phyloP scores from a whole-genome alignment of 2,888 invertebrate genomes.

The Cinara cedri region DNA sequence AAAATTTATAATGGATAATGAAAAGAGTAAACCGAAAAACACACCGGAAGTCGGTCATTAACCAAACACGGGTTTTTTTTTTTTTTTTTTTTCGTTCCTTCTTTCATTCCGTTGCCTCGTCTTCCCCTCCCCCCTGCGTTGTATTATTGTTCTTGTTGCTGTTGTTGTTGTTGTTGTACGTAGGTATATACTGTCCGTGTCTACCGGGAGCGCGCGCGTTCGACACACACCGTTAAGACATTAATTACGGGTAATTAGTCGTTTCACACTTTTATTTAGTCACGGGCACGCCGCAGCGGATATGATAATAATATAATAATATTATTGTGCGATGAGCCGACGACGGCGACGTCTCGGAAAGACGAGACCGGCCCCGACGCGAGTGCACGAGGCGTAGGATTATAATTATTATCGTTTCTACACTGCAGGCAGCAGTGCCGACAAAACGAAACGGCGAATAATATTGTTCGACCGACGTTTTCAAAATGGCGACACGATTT shows the following conservation, averaged over 20 bases:
- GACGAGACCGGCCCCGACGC: neutral
- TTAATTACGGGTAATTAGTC: constrained; percentile 60
- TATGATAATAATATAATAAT: too few relatives aligned
- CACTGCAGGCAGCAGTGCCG: too few relatives aligned
- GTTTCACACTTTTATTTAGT: constrained; percentile 59
- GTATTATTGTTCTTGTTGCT: too few relatives aligned
- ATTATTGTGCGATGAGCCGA: constrained; percentile 40
- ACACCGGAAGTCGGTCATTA: constrained; percentile 58
- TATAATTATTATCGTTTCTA: too few relatives aligned
- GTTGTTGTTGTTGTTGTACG: too few relatives aligned
- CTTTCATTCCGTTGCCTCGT: neutral
- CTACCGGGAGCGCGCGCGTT: constrained; percentile 7
- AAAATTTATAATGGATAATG: neutral
- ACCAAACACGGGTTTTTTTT: constrained; percentile 33
- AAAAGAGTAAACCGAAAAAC: constrained; percentile 47
- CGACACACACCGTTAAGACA: constrained; percentile 43
- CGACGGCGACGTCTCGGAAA: neutral
- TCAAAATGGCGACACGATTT: too few relatives aligned
- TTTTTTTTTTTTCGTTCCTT: constrained; percentile 8
- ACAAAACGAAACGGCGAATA: too few relatives aligned
- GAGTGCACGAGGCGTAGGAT: neutral
- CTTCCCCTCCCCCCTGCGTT: neutral
- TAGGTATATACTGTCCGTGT: neutral
- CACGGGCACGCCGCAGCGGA: constrained; percentile 53
- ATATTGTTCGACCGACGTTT: too few relatives aligned